Conservation (phyloP, 2,797 vertebrate genomes). For the Labroides dimidiatus region DNA sequence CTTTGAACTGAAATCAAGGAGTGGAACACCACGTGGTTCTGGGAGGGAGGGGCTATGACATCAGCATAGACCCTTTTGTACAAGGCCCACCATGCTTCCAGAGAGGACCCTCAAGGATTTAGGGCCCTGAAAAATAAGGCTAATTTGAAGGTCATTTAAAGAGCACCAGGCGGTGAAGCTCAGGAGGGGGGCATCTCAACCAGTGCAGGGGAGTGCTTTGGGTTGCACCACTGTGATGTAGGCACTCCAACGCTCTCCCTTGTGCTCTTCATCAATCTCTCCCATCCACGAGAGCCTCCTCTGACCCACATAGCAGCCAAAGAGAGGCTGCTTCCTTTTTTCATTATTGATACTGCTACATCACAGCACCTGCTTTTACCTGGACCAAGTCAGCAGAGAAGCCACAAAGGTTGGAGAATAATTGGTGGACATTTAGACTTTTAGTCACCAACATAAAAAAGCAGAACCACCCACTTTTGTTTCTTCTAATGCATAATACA, state of each 20-base stretch:
- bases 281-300: constrained; percentile 80
- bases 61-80: too few species aligned
- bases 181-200: constrained; percentile 75
- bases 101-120: constrained; percentile 71
- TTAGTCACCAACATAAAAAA: constrained; percentile 61
- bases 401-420: constrained; percentile 80
- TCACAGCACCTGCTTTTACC: constrained; percentile 77
- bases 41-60: too few species aligned
- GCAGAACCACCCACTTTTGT: constrained; percentile 21
- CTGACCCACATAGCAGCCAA: constrained; percentile 85
- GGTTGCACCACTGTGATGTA: constrained; percentile 74
- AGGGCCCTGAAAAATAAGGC: constrained; percentile 75
- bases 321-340: constrained; percentile 80
- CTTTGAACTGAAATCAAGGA: too few species aligned
- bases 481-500: neutral
- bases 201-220: constrained; percentile 72
- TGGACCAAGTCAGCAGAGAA: constrained; percentile 74
- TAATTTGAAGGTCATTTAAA: constrained; percentile 88
- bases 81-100: constrained; percentile 55
- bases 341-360: constrained; percentile 85
- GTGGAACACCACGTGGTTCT: too few species aligned
- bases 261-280: constrained; percentile 87
- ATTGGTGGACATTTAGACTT: constrained; percentile 76
- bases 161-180: constrained; percentile 76
- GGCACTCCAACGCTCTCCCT: constrained; percentile 74